These are phyloP conservation scores for Drosophila parthenogenetica DNA, from an alignment of 2,888 invertebrate species.

Conservation along the genomic window DNA sequence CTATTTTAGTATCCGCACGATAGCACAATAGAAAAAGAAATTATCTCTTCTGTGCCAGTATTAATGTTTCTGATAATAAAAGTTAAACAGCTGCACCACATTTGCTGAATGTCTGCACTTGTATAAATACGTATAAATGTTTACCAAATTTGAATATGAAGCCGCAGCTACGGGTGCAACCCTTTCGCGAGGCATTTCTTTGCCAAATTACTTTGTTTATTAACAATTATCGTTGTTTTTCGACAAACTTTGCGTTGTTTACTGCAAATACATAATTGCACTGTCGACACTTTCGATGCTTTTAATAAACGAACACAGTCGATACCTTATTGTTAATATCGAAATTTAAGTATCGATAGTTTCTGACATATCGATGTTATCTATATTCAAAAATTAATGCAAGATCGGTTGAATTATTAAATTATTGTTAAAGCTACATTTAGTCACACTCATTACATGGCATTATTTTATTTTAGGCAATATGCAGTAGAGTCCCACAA, in stretches of 20 bases:
- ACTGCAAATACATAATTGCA: not conserved
- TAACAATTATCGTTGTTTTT: not conserved
- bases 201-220: not conserved
- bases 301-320: not conserved
- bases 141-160: conserved; percentile 58
- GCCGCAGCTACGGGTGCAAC: conserved; percentile 21
- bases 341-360: not conserved
- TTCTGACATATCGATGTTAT: not conserved
- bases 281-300: not conserved
- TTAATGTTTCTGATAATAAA: not conserved
- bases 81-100: not conserved
- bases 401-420: not conserved
- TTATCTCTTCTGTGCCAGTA: not conserved
- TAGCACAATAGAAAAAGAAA: not conserved
- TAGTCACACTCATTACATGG: too few relatives aligned
- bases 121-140: not conserved
- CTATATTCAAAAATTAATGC: not conserved
- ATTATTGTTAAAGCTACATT: too few relatives aligned
- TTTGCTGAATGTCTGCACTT: not conserved
- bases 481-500: not conserved
- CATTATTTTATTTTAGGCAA: too few relatives aligned
- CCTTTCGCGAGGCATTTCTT: conserved; percentile 27
- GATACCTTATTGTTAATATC: not conserved
- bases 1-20: too few relatives aligned
- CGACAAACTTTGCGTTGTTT: not conserved